Conservation (phyloP, 2,888 invertebrate genomes). For the Muscina levida region DNA sequence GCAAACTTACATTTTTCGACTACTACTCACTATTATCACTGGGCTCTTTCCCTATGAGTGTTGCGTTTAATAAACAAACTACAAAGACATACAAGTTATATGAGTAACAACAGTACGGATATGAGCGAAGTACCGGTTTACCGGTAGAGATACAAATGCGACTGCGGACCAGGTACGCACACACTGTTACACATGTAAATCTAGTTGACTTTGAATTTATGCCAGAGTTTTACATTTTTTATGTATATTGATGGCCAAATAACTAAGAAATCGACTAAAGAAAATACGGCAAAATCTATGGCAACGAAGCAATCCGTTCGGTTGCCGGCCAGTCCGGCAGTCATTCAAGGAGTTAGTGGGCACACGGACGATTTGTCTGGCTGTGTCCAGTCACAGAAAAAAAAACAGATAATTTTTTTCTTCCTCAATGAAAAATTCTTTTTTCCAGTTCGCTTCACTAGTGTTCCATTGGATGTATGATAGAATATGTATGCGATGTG, state of each 20-base stretch:
- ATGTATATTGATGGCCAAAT: slow-evolving; percentile 42
- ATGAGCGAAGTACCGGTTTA: neutral
- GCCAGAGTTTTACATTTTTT: slow-evolving; percentile 20
- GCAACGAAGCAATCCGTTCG: neutral
- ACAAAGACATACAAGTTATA: neutral
- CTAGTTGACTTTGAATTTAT: slow-evolving; percentile 53
- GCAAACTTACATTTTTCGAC: too few relatives aligned
- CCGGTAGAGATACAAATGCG: neutral
- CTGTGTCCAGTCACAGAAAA: neutral
- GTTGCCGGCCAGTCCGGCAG: neutral
- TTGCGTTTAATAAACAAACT: neutral
- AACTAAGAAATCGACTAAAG: slow-evolving; percentile 28
- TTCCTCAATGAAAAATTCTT: neutral
- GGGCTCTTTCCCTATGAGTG: neutral
- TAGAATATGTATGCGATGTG: neutral
- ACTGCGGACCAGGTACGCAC: neutral
- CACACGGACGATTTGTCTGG: slow-evolving; percentile 8
- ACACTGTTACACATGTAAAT: slow-evolving; percentile 5
- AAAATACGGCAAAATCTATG: slow-evolving; percentile 12
- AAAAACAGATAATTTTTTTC: slow-evolving; percentile 22
- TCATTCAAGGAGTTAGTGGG: slow-evolving; percentile 30
- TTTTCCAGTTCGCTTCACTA: neutral
- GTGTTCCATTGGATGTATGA: neutral
- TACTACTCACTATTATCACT: too few relatives aligned
- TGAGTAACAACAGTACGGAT: too few relatives aligned